Percentiles rank a stretch among this genome's conserved stretches.
phyloP scores from a whole-genome alignment of 2,888 invertebrate species.

The Ophioninae sp. region DNA sequence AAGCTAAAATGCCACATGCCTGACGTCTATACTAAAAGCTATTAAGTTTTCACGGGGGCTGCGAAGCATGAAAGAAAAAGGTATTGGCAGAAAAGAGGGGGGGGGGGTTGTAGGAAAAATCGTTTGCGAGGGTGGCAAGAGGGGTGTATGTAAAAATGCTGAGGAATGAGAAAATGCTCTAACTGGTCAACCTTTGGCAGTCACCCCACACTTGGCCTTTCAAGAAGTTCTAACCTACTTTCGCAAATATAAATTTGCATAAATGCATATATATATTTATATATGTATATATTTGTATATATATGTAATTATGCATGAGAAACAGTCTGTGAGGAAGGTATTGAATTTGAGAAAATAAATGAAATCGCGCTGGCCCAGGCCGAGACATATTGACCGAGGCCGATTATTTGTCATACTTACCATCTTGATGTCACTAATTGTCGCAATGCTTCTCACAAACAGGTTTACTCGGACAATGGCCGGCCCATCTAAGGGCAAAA shows the following conservation, averaged over 20 bases:
- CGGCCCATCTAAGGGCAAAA: constrained; percentile 91
- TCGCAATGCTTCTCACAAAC: constrained; percentile 98
- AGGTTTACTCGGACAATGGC: constrained; percentile 98
- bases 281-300: constrained; percentile 40
- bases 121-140: background rate
- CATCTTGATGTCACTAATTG: constrained; percentile 99
- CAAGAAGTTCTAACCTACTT: constrained; percentile 69
- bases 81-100: constrained; percentile 31
- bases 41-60: constrained; percentile 60
- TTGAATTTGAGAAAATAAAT: background rate
- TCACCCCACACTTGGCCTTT: constrained; percentile 55
- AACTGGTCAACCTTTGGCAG: constrained; percentile 45
- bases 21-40: constrained; percentile 77
- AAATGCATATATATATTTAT: constrained; percentile 62
- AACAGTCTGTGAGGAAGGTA: background rate
- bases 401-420: constrained; percentile 86
- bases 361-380: background rate
- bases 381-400: constrained; percentile 62
- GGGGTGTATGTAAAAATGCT: constrained; percentile 48
- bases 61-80: constrained; percentile 49
- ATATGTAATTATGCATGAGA: constrained; percentile 4
- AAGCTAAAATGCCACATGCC: constrained; percentile 76
- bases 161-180: constrained; percentile 48
- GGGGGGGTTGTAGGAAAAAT: constrained; percentile 47
- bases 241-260: constrained; percentile 73